Base-by-base conservation (phyloP, 2,797 vertebrate genomes). In the Gephyroberyx darwinii region DNA sequence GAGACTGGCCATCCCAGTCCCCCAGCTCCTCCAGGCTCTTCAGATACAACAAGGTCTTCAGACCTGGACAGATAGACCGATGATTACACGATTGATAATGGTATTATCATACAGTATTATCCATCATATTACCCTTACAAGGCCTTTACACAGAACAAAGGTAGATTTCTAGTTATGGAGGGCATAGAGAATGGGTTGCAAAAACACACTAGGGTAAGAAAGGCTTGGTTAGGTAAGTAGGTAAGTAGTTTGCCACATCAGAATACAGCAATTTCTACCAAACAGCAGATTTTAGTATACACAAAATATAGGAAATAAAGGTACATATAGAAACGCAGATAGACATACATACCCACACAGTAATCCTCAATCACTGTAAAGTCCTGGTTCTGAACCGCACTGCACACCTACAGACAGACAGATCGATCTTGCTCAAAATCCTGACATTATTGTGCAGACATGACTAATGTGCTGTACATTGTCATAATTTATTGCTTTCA, bases 1-100 rank as follows among this genome's bases (percentile, higher is more conserved):
- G 96, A 78, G 96, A 96, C 86, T 97, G 96, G 9, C 96, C 95
- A 2, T 96, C 86, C 96, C 96, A 98, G 66, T 90, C 91, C 17
- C 89, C 77, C 12, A 96, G 91, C 41, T 96, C 95, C 41, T 96
- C 95, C 55, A 96, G 92, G 86, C 93, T 96, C 89, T 94, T 92
- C 75, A 98, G 91, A 84, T 96, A 97, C 65, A 98, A 92, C 81
- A 97, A 89, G 7, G 91, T 30, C 71, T 92, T 92, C 70, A 91
- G 74, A 72, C 91, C 91, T 92, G 63, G 65, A 74, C 19, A 73
- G 8, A 65, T 0, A 76, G 8, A 65, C 0, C 73, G 6, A 71
- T 17, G 33, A 8, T 41, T 31, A 74, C 16, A 41, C 39, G 12
- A 13, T 41, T 41, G 30, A 43, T 9, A 2, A 39, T 5, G n/a